Base-by-base conservation (phyloP, 2,888 invertebrate species). In the Trichogramma evanescens region DNA sequence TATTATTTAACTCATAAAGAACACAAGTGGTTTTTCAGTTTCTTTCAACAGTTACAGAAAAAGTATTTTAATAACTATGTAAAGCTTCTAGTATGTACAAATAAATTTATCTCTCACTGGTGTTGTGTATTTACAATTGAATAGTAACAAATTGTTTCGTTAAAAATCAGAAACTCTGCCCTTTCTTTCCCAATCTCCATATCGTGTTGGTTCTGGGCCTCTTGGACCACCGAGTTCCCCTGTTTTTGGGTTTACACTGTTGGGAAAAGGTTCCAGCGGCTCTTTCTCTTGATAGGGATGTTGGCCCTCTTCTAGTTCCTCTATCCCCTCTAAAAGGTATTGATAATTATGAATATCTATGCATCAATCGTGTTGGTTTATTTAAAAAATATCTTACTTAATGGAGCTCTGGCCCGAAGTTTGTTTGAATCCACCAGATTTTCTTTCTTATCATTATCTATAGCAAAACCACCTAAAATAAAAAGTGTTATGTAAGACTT, bases 161-260 rank as follows among this genome's bases (percentile, higher is more conserved):
- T 82, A 98, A 81, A 99, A 99, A 81, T 99, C 99, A 2, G 92
- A 84, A 46, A 95, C 95, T 74, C 98, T 83, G 63, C 99, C 99
- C 75, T 99, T 99, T 67, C 98, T 84, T 77, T 99, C 99, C 99
- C 99, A 99, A 80, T 99, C 99, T 2, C 99, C 99, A 80, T 94
- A 99, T 68, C 99, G 84, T 8, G 99, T 99, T 6, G 99, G 99
- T 81, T 99, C 99, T 1, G 97, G 99, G 5, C 99, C 99, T 69
- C 86, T 82, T 0, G 98, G 98, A 0, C 98, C 98, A 45, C 94
- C 94, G 60, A 93, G 81, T 83, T 99, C 98, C 8, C 98, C 98
- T 5, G 97, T 98, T 61, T 85, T 73, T 5, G 97, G 97, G 80
- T 98, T 97, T 1, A 83, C 86, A 72, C 91, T 87, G 73, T 94